Evolutionary conservation across 1,140 invertebrate genomes (phyloP), one percentile per base, ranked within the genome.

Genomic region (Mizuhopecten yessoensis): DNA sequence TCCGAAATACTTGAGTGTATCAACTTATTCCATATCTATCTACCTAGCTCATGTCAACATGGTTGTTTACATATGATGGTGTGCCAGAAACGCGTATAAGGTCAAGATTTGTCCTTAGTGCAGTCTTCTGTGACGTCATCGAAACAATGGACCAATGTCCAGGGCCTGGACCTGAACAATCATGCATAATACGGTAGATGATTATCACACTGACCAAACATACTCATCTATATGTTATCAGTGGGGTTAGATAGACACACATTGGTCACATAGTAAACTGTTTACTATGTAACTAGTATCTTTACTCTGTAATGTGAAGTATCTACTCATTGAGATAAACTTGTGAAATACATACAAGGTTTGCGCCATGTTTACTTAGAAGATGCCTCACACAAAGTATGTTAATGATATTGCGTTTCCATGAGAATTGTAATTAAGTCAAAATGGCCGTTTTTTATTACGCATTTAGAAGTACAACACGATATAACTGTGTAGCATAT

Each of bases 221-320:
- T 1, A 1, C 2, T 75, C 9, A 75, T 23, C 29, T 23, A 29
- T 29, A 13, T 9, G 57, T 75, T 75, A 75, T 75, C 57, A 5
- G 23, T n/a, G n/a, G 57, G 57, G 57, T 75, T n/a, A 29, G n/a
- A 75, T 75, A 75, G 57, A 75, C 5, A n/a, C 23, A 75, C 57
- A 75, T 75, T 75, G 57, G 57, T 75, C 57, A 75, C 57, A 75
- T 75, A 75, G 57, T 75, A 7, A 75, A 29, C 57, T 75, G 57
- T 75, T 75, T 75, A 75, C 57, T 29, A 13, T 75, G 57, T 75
- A 75, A 75, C n/a, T 29, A 29, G 57, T 75, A 75, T 75, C 57
- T 75, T 75, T 75, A 29, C 23, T 75, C 29, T 75, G 57, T 29
- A 75, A 75, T 75, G 57, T 29, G 57, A 75, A 75, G 57, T 75